Evolutionary conservation across 1,140 invertebrate genomes (phyloP), one percentile per base, ranked within the genome.

Genomic region (Fopius arisanus): DNA sequence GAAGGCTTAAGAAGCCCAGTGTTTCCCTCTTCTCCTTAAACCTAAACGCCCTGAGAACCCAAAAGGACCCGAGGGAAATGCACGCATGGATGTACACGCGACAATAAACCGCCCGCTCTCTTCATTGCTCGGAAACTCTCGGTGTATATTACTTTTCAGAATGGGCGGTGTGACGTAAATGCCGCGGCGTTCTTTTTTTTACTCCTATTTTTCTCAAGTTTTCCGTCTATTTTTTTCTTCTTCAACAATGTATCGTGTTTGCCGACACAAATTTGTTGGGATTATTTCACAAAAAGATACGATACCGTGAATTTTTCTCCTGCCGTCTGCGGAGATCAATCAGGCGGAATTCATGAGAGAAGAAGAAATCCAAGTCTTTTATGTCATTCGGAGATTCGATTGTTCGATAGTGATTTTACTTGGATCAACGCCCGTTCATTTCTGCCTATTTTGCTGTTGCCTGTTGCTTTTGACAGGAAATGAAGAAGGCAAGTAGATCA

Each of bases 121-220:
- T 59, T 59, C 54, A 59, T 59, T 59, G 66, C 37, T 23, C n/a
- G 28, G 37, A 70, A 59, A 59, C 28, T 62, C 70, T 77, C 83
- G 85, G 87, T 88, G 86, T 88, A 87, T 83, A 88, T 88, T 88
- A 88, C 87, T 86, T 74, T 76, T 73, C 43, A 86, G 82, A 86
- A 87, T 87, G 78, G 83, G 83, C 86, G 84, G 81, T 79, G 83
- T 86, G 81, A 87, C 83, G 86, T 87, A 88, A 87, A 87, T 78
- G 79, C 78, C 76, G 78, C 77, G 78, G 70, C 77, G 73, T 72
- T 79, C 78, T 65, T n/a, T 33, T 65, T 16, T 31, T n/a, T 48
- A 48, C 23, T 62, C 19, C 28, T 62, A 26, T 26, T 62, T 62
- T 62, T 28, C 23, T 7, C 26, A 10, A 31, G n/a, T 65, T 33